Percentiles rank a stretch among this genome's conserved stretches.
Conservation (phyloP, 2,888 invertebrate species). For the Bembecia ichneumoniformis region DNA sequence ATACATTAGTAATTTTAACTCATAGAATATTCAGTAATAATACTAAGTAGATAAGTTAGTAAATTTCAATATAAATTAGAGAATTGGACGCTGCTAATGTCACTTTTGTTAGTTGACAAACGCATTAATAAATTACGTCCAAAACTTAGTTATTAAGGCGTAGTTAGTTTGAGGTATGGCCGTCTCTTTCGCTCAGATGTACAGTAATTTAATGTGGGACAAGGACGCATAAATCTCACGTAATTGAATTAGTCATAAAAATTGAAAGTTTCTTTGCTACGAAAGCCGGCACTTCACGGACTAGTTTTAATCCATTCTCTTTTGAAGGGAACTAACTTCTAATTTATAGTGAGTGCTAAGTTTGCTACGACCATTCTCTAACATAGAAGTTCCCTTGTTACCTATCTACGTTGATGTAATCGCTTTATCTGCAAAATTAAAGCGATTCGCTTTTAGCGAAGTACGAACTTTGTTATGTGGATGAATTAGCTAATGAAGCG, state of each 20-base stretch:
- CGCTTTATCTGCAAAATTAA: conserved; percentile 37
- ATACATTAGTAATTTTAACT: conserved; percentile 4
- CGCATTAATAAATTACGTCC: conserved; percentile 37
- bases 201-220: conserved; percentile 35
- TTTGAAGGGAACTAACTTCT: conserved; percentile 65
- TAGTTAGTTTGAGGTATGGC: conserved; percentile 20
- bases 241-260: conserved; percentile 71
- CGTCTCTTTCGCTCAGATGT: conserved; percentile 31
- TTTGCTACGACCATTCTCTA: conserved; percentile 47
- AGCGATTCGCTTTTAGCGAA: conserved; percentile 21
- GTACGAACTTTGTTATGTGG: background rate
- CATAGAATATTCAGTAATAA: conserved; percentile 8
- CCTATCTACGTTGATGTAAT: conserved; percentile 46
- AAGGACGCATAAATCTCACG: conserved; percentile 53
- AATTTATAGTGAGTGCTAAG: conserved; percentile 71
- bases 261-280: conserved; percentile 61
- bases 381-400: conserved; percentile 44
- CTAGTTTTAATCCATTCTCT: conserved; percentile 69
- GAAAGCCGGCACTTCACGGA: conserved; percentile 51
- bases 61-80: conserved; percentile 16
- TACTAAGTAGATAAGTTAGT: background rate
- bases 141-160: conserved; percentile 42
- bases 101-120: conserved; percentile 28
- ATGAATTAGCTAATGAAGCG: background rate
- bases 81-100: conserved; percentile 22